phyloP scores from a whole-genome alignment of 2,797 vertebrate genomes.

The Syngnathus acus region DNA sequence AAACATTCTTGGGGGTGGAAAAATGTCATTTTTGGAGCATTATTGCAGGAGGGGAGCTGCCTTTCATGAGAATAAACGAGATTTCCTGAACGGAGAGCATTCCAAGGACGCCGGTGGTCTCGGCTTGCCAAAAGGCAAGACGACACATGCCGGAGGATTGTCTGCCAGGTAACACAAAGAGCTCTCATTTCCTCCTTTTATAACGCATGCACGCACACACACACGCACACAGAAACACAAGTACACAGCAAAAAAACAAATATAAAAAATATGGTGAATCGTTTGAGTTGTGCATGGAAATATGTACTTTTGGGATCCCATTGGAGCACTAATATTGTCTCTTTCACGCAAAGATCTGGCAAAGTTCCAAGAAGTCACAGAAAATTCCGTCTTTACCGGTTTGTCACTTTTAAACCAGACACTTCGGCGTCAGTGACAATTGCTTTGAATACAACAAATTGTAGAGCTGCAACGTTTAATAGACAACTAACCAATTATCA shows the following conservation, averaged over 20 bases:
- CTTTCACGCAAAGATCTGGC: not conserved
- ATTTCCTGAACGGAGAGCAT: slow-evolving; percentile 84
- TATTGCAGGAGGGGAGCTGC: slow-evolving; percentile 66
- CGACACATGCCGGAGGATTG: slow-evolving; percentile 78
- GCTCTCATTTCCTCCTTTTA: slow-evolving; percentile 76
- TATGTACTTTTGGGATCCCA: not conserved
- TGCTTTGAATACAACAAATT: too few relatives aligned
- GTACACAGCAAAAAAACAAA: slow-evolving; percentile 1
- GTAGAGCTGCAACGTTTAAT: too few relatives aligned
- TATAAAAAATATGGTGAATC: not conserved
- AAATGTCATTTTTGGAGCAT: slow-evolving; percentile 29
- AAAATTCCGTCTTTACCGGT: too few relatives aligned
- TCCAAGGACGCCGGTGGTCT: slow-evolving; percentile 80
- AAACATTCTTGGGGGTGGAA: not conserved
- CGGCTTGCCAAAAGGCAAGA: slow-evolving; percentile 80
- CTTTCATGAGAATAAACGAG: slow-evolving; percentile 77
- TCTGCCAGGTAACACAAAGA: slow-evolving; percentile 83
- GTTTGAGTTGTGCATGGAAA: not conserved
- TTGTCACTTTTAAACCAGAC: too few relatives aligned
- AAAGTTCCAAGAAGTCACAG: not conserved
- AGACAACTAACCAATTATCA: too few relatives aligned
- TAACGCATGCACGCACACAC: not conserved
- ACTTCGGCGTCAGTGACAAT: too few relatives aligned
- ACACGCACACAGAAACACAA: slow-evolving; percentile 1
- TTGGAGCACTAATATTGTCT: not conserved